Evolutionary conservation across 2,888 invertebrate species (phyloP).

Genomic region (Drosophila antonietae): DNA sequence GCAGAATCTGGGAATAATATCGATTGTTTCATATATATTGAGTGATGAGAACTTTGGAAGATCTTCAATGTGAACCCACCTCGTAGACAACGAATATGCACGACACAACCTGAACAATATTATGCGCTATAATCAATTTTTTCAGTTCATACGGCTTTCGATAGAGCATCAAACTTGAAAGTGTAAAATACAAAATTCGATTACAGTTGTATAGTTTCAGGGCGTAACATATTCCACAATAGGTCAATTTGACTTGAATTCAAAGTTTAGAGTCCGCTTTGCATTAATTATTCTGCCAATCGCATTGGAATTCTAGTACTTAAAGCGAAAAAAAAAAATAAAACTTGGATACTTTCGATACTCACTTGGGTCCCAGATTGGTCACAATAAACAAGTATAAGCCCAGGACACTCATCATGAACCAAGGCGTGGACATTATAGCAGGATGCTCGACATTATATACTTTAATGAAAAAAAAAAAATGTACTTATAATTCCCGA

Average conservation of each 20-base stretch:
- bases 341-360: constrained; percentile 3
- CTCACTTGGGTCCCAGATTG: constrained; percentile 68
- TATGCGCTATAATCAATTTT: constrained; percentile 89
- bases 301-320: constrained; percentile 8
- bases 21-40: too few relatives aligned
- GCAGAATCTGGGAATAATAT: constrained; percentile 56
- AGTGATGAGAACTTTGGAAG: neutral
- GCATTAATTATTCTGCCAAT: constrained; percentile 12
- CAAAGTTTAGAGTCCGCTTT: constrained; percentile 25
- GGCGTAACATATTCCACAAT: neutral
- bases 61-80: constrained; percentile 50
- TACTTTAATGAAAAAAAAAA: constrained; percentile 6
- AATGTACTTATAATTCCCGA: neutral
- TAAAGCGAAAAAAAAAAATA: too few relatives aligned
- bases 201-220: constrained; percentile 1
- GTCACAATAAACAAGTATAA: constrained; percentile 73
- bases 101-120: constrained; percentile 89
- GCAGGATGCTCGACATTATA: constrained; percentile 46
- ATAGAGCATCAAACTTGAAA: constrained; percentile 87
- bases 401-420: constrained; percentile 58
- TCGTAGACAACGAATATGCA: constrained; percentile 73
- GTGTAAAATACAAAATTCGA: constrained; percentile 8
- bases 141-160: constrained; percentile 89
- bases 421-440: constrained; percentile 53
- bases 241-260: constrained; percentile 26